Evolutionary conservation across 2,113 vertebrate species (phyloP), one percentile per base, ranked within the genome.

Genomic region (Microcebus tavaratra): DNA sequence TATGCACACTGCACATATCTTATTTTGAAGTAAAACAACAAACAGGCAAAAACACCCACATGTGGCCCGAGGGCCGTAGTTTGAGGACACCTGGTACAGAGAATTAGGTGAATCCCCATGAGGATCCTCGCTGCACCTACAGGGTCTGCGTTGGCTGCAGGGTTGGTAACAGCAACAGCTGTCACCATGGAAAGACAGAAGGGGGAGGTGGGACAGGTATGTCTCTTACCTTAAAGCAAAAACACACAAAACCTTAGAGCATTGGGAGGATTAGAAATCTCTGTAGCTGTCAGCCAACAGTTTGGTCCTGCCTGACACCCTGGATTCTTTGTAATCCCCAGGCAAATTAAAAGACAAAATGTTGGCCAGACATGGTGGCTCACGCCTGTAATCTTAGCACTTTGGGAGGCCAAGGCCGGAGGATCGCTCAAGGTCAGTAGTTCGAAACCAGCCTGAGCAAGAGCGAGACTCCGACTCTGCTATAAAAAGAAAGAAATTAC

Each of bases 341-440:
- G 70, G 86, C 87, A 97, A 97, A 97, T 98, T 87, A 92, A 95
- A 94, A 95, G 80, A 87, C 63, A 80, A 84, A 94, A 98, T 84
- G 83, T 81, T 87, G 45, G 45, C 45, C 45, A 45, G 45, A 45
- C 45, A 8, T 1, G 1, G 45, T 45, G 45, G 45, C 45, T 45
- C 45, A 45, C 1, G 45, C 45, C 45, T 45, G 45, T 45, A 45
- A 45, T 45, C 45, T 45, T 45, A 45, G 45, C 45, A 45, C 8
- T 45, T 45, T 45, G 45, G 45, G 45, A 45, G 45, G 45, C 45
- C 7, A 1, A 45, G 45, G 45, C 45, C 1, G 1, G 45, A 8
- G 1, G 45, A 45, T 45, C 7, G 8, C 45, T 45, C 45, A 8
- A 45, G 45, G 45, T 45, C 45, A 45, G 45, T 8, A 45, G 45